Evolutionary conservation across 2,888 invertebrate species (phyloP).

Genomic region (Saturnia japonica): DNA sequence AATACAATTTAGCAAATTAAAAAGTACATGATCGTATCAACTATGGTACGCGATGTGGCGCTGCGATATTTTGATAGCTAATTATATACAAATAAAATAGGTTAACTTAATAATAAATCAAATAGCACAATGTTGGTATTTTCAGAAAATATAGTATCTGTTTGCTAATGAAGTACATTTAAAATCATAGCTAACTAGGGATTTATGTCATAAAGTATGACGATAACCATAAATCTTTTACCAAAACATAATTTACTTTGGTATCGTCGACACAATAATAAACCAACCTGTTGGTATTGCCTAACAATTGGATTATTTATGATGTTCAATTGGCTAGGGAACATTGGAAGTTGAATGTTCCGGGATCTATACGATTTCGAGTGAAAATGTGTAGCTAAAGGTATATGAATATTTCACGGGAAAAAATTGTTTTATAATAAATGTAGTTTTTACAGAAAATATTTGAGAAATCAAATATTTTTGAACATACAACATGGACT

Average conservation of each 20-base stretch:
- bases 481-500: too few species aligned
- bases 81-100: background rate
- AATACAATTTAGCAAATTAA: too few species aligned
- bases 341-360: background rate
- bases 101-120: background rate
- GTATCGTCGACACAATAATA: background rate
- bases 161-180: background rate
- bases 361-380: background rate
- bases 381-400: background rate
- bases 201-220: background rate
- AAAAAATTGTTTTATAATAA: too few species aligned
- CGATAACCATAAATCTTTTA: background rate
- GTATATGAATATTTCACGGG: too few species aligned
- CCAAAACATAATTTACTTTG: background rate
- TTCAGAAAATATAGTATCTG: background rate
- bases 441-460: too few species aligned
- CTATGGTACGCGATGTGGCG: background rate
- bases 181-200: constrained; percentile 4
- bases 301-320: constrained; percentile 5
- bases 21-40: background rate
- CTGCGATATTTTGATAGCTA: background rate
- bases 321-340: background rate
- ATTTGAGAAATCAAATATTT: too few species aligned
- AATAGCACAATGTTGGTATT: background rate
- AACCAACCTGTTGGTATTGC: constrained; percentile 13